phyloP scores from a whole-genome alignment of 1,140 invertebrate species.

The Hypsibius dujardini region DNA sequence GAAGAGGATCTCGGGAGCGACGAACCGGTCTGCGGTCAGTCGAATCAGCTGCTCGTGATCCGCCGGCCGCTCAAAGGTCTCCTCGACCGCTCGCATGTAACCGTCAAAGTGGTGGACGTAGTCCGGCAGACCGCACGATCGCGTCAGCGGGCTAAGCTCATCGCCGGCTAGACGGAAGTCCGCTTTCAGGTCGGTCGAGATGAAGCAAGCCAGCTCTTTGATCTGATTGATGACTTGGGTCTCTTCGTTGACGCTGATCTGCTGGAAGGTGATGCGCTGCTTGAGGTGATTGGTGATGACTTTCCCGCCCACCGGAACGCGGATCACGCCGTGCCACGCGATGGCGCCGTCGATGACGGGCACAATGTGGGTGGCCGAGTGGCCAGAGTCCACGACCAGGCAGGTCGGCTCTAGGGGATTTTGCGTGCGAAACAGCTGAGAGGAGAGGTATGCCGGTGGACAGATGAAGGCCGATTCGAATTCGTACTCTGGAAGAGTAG shows the following conservation, averaged over 20 bases:
- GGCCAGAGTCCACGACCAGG: conserved; percentile 76
- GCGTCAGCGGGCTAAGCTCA: conserved; percentile 46
- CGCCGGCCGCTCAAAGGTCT: conserved; percentile 40
- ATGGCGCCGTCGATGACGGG: conserved; percentile 80
- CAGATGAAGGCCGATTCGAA: conserved; percentile 49
- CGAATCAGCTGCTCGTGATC: conserved; percentile 41
- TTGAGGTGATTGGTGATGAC: conserved; percentile 92
- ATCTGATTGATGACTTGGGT: conserved; percentile 96
- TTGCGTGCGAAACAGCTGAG: conserved; percentile 39
- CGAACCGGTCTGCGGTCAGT: neutral
- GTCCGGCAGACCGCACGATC: conserved; percentile 89
- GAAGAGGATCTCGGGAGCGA: conserved; percentile 84
- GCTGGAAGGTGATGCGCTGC: conserved; percentile 82
- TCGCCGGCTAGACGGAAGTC: conserved; percentile 42
- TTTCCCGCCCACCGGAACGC: conserved; percentile 92
- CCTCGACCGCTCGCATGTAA: conserved; percentile 44
- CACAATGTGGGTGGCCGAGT: conserved; percentile 83
- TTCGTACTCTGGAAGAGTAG: conserved; percentile 68
- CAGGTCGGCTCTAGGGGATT: conserved; percentile 46
- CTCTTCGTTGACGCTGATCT: conserved; percentile 96
- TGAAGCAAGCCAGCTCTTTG: conserved; percentile 93
- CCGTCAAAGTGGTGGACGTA: conserved; percentile 68
- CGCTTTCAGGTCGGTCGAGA: conserved; percentile 61
- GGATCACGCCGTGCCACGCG: conserved; percentile 33
- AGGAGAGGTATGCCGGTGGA: conserved; percentile 38